Evolutionary conservation across 2,797 vertebrate species (phyloP), one percentile per base, ranked within the genome.

Genomic region (Sebastolobus alascanus): DNA sequence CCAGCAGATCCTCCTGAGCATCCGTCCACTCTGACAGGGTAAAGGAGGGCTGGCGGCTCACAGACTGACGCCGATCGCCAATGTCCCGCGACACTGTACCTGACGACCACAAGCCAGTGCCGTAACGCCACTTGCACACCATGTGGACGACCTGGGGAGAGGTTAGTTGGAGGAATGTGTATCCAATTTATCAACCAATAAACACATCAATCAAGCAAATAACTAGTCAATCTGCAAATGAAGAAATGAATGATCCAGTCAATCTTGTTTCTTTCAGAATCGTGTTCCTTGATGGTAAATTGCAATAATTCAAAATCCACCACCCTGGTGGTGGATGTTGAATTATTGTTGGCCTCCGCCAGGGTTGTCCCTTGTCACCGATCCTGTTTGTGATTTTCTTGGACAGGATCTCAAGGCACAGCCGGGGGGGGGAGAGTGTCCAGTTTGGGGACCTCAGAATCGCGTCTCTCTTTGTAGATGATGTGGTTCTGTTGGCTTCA

Each of bases 11-110:
- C 63, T 98, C 97, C 8, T 96, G 97, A 82, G 96, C 96, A 46
- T 99, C 98, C 8, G 97, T 98, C 98, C 98, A 99, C 92, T 99
- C 98, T 0, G 98, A 99, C 90, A 99, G 97, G 0, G 98, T 99
- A 93, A 99, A 99, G 64, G 98, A 99, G 31, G 98, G 98, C 89
- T 99, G 98, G 31, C 98, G 97, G 87, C 98, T 99, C 89, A 99
- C 97, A 0, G 98, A 99, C 83, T 99, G 98, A 33, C 98, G 97
- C 4, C 98, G 95, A 89, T 98, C 97, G 11, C 97, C 96, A 8
- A 93, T 77, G 11, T 95, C 93, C 0, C 90, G 93, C 0, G 50
- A 67, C 25, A 72, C 78, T 0, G 90, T 81, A 38, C 84, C 88
- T 1, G 93, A 68, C 0, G 93, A 92, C 94, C 95, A 89, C 60